Percentiles rank a stretch among this genome's conserved stretches.
These are phyloP conservation scores for Lissonota sp. DNA, from an alignment of 2,888 invertebrate species.

Conservation along the genomic window DNA sequence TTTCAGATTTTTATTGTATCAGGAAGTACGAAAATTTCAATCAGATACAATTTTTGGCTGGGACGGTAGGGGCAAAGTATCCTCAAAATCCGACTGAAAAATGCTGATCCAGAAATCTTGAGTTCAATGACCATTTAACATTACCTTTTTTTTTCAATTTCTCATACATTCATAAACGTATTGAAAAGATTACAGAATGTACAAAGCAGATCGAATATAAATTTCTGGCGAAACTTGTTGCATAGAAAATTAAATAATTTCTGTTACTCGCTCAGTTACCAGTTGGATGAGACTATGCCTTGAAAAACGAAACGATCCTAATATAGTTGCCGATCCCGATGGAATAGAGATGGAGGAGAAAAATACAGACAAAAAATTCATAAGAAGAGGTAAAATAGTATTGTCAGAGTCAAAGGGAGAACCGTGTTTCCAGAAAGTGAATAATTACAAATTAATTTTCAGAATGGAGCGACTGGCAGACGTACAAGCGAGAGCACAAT, in stretches of 20 bases:
- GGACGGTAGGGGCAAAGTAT: too few species aligned
- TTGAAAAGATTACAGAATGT: neutral
- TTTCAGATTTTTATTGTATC: too few species aligned
- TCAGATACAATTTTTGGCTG: too few species aligned
- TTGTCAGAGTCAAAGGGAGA: too few species aligned
- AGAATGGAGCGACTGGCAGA: conserved; percentile 71
- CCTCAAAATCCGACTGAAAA: too few species aligned
- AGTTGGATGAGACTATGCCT: conserved; percentile 76
- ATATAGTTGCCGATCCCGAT: conserved; percentile 73
- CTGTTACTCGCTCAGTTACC: conserved; percentile 66
- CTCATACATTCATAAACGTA: neutral
- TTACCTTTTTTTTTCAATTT: neutral
- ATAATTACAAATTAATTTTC: conserved; percentile 40
- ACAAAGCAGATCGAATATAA: neutral
- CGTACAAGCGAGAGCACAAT: conserved; percentile 71
- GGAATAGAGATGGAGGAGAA: conserved; percentile 49
- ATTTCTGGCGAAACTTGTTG: neutral
- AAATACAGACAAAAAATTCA: neutral
- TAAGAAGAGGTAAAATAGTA: conserved; percentile 8
- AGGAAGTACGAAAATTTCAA: too few species aligned
- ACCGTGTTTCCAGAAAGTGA: neutral
- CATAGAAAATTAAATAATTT: neutral
- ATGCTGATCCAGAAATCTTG: too few species aligned
- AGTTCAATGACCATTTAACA: neutral
- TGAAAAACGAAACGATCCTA: conserved; percentile 65